Base-by-base conservation (phyloP, 1,140 invertebrate species). In the Dendroctonus ponderosae region DNA sequence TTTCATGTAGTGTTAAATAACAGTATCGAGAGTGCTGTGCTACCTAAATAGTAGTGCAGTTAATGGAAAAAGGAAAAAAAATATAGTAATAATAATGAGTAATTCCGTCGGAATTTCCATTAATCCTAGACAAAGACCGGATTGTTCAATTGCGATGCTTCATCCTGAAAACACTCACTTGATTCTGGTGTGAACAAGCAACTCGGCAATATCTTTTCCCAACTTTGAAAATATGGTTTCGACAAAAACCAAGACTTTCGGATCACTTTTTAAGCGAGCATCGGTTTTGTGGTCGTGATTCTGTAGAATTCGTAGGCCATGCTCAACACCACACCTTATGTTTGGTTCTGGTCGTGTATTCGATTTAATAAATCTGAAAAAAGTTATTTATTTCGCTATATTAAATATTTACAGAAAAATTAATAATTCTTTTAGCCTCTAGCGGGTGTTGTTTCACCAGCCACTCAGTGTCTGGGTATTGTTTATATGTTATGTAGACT, bases 191-290 rank as follows among this genome's bases (percentile, higher is more conserved):
- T 95, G 91, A 75, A 97, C 94, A 52, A 98, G 85, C 48, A 96
- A 83, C 79, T 94, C 92, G n/a, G 91, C 89, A 74, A 98, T 95
- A 77, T 95, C 92, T 71, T 89, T 85, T 44, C 94, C 94, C n/a
- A 95, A 83, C 69, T 89, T 86, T 4, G 94, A 95, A 79, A 96
- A 97, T 48, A 92, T 90, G 11, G 93, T 96, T 81, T 98, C 95
- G n/a, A 95, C 93, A 78, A 97, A 94, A 62, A 98, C 90, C 67
- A 98, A 83, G 66, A 97, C 93, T 80, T 95, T 95, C 39, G 92
- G 89, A 80, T 96, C 93, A 77, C 94, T 92, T 59, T 91, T 85
- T 40, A 93, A 79, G 38, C 90, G 83, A 58, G 91, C 90, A 73
- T 91, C 90, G 26, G 90, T 90, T 48, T 89, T 86, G 80, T 96